Evolutionary conservation across 2,797 vertebrate species (phyloP), one percentile per base, ranked within the genome.

Genomic region (Antrozous pallidus): DNA sequence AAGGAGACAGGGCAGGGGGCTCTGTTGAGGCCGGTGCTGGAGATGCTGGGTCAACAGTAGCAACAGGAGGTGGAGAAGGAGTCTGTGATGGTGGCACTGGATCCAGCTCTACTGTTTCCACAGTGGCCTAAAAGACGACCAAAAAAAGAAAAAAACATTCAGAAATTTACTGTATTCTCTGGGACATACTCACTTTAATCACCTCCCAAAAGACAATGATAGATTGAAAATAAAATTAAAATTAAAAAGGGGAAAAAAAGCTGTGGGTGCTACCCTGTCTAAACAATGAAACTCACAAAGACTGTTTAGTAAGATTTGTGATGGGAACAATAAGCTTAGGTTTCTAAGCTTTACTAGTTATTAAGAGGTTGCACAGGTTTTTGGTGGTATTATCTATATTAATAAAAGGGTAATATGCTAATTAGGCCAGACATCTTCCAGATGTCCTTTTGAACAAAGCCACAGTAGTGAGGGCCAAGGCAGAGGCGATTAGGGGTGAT

Each of bases 91-190:
- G 81, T 0, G 98, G 96, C 0, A 98, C 98, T 0, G 98, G 98
- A 40, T 99, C 97, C 3, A 98, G 97, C 81, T 99, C 99, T 90
- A 99, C 97, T 24, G 99, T 98, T 94, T 99, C 99, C 5, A 99
- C 98, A 36, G 98, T 97, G 5, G 98, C 97, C 98, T 99, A 97
- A 54, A 69, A 91, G 54, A 94, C 54, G 20, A 69, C 40, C 61
- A 70, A 67, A 40, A 40, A 65, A 58, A 85, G 88, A 58, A 85
- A 92, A 78, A 28, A 51, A 85, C n/a, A 96, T 5, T 58, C 28
- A 80, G 79, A 94, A 24, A 93, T 78, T 83, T 77, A 87, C 26
- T 78, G 10, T 91, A 6, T n/a, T 79, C 47, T 63, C 42, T 3
- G 85, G 61, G 16, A 83, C 17, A 63, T 54, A 82, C 3, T 91